These are phyloP conservation scores for Hepsetus odoe DNA, from an alignment of 2,113 vertebrate genomes.

Conservation along the genomic window DNA sequence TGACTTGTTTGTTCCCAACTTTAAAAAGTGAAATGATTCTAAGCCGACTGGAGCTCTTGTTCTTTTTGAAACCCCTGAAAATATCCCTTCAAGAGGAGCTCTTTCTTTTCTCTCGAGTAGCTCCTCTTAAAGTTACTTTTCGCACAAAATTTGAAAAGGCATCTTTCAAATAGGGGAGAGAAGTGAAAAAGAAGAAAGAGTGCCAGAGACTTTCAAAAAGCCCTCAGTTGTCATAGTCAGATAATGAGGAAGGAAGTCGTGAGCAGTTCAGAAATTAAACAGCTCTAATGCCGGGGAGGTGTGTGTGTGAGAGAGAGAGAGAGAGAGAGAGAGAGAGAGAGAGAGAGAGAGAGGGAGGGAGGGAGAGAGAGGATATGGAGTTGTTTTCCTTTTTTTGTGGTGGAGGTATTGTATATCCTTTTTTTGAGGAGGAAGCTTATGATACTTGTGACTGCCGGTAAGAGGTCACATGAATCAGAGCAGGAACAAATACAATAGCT, in stretches of 20 bases:
- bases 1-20: constrained; percentile 32
- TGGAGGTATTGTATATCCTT: constrained; percentile 58
- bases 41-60: constrained; percentile 20
- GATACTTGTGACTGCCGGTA: constrained; percentile 86
- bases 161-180: constrained; percentile 37
- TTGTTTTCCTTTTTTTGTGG: constrained; percentile 33
- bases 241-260: constrained; percentile 81
- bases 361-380: constrained; percentile 55
- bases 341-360: constrained; percentile 41
- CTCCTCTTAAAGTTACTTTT: constrained; percentile 18
- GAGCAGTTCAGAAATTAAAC: constrained; percentile 80
- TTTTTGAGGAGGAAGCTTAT: constrained; percentile 86
- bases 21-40: constrained; percentile 31
- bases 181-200: constrained; percentile 26
- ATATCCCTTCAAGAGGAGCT: constrained; percentile 2
- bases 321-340: constrained; percentile 26
- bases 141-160: constrained; percentile 19
- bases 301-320: constrained; percentile 14
- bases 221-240: constrained; percentile 45
- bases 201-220: constrained; percentile 11
- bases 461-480: constrained; percentile 87
- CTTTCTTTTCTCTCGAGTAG: background rate
- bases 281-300: constrained; percentile 65
- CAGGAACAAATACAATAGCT: constrained; percentile 81
- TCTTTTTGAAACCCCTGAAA: constrained; percentile 20